Evolutionary conservation across 2,888 invertebrate species (phyloP), one percentile per base, ranked within the genome.

Genomic region (Phengaris alcon): DNA sequence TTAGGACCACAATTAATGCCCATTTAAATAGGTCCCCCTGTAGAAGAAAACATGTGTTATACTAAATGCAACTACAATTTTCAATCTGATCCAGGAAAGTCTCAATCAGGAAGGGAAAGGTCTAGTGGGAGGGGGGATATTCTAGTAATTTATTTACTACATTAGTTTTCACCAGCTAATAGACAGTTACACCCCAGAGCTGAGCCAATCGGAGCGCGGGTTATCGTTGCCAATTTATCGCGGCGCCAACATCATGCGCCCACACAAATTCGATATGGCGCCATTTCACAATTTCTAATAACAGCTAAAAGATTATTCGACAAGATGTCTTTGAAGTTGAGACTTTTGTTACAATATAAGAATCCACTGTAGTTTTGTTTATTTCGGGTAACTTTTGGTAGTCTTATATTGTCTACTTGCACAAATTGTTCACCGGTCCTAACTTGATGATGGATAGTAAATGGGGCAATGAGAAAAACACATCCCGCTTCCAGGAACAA

Each of bases 391-490:
- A 57, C 59, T 15, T 59, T 15, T 15, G 22, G 22, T 22, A 22
- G 22, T 35, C 3, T 59, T 9, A 59, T 59, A 7, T 9, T 10
- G 10, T 59, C 22, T 59, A 15, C 15, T 4, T 64, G 64, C 64
- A 64, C 64, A 64, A 64, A 12, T 35, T 35, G 64, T 35, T 64
- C 64, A 64, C 64, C 35, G 13, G 15, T 64, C 64, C 6, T 64
- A 44, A 64, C 48, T 48, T 46, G 69, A 48, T 46, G 46, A 68
- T 69, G n/a, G 46, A 48, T n/a, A 10, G 69, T 48, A 69, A 69
- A 69, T 69, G 69, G 48, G 9, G 15, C 69, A 69, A 69, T 69
- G 48, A 48, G 69, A 69, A 69, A 69, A 69, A 69, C 69, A 69
- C 69, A 48, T 69, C 69, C 69, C 13, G n/a, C 48, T 69, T 4